Conservation (phyloP, 2,797 vertebrate species). For the Cercopithecus hamlyni region DNA sequence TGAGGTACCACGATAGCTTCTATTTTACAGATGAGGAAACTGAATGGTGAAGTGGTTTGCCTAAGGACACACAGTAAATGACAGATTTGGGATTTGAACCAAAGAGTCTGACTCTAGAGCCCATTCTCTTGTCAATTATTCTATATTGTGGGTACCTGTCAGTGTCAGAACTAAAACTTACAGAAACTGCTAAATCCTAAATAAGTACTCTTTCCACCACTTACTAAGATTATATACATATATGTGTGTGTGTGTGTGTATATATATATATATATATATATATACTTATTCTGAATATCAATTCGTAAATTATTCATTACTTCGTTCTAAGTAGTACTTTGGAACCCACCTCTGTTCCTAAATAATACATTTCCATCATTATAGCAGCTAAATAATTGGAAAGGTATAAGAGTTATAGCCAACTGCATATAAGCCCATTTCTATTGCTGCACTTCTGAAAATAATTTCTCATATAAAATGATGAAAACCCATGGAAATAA, state of each 20-base stretch:
- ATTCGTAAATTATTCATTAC: constrained; percentile 57
- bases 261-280: too few relatives aligned
- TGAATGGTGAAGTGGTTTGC: background rate
- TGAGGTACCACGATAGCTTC: background rate
- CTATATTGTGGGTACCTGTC: background rate
- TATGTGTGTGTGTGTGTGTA: too few relatives aligned
- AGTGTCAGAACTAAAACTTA: background rate
- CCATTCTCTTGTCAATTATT: background rate
- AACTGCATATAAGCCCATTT: background rate
- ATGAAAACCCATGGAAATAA: background rate
- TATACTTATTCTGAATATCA: background rate
- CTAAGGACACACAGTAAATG: background rate
- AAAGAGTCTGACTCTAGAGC: background rate
- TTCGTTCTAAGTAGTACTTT: constrained; percentile 54
- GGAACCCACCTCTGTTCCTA: constrained; percentile 35
- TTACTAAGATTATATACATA: background rate
- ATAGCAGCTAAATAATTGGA: constrained; percentile 48
- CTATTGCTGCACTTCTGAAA: background rate
- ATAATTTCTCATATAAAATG: constrained; percentile 36
- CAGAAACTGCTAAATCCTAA: background rate
- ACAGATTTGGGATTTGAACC: constrained; percentile 7
- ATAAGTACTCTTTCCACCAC: background rate
- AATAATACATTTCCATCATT: constrained; percentile 58
- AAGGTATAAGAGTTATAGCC: background rate
- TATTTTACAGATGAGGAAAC: background rate